Evolutionary conservation across 37 sponge, comb jelly and placozoan species (phyloP), one percentile per base, ranked within the genome.

Genomic region (Aplysina aerophoba): DNA sequence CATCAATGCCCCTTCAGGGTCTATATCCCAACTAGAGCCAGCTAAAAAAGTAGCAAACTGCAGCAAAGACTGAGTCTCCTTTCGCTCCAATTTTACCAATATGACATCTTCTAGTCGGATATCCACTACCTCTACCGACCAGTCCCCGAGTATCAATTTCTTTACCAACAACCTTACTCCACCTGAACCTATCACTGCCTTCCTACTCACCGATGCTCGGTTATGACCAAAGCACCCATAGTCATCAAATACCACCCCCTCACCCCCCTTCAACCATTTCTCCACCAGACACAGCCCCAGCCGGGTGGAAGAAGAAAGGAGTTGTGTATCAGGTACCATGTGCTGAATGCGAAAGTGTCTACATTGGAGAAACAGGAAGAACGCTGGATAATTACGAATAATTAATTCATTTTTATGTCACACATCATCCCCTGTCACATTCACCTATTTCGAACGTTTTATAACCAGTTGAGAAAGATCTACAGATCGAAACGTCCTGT

Each of bases 201-300:
- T 62, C 64, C 12, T 62, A 27, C 64, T 62, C 4, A 62, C 64
- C 11, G 64, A 62, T 62, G 64, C 64, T 62, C 64, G 4, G 64
- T 62, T 62, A 62, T 62, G 64, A 13, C 64, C 64, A 62, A 62
- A 62, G 12, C 64, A 62, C 4, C 2, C 12, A 11, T 62, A 62
- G 28, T 11, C 28, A 62, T 62, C 64, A 62, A 62, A 62, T 27
- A n/a, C n/a, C n/a, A n/a, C n/a, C n/a, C n/a, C n/a, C n/a, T n/a
- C n/a, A n/a, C n/a, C n/a, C n/a, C n/a, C n/a, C n/a, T n/a, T n/a
- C n/a, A n/a, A n/a, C n/a, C n/a, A n/a, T n/a, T n/a, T n/a, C n/a
- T n/a, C n/a, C n/a, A n/a, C n/a, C n/a, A n/a, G n/a, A n/a, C n/a
- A n/a, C n/a, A n/a, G n/a, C n/a, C n/a, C n/a, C n/a, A n/a, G n/a